phyloP scores from a whole-genome alignment of 1,140 invertebrate genomes.

The Meloidogyne floridensis region DNA sequence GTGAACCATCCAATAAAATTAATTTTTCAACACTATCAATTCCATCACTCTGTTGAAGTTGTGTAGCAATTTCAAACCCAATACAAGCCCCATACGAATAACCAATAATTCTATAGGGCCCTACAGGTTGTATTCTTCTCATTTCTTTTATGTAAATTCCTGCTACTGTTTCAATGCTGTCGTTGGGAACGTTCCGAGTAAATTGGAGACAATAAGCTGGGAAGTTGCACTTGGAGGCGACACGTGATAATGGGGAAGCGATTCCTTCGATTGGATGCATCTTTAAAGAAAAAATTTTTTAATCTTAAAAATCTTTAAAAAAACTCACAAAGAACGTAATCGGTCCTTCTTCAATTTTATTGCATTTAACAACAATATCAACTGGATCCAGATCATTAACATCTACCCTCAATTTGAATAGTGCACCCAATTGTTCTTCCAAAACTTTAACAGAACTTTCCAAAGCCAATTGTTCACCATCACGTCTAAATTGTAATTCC shows the following conservation, averaged over 20 bases:
- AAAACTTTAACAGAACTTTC: constrained; percentile 59
- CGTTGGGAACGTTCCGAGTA: constrained; percentile 75
- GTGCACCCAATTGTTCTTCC: constrained; percentile 63
- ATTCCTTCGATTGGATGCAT: constrained; percentile 87
- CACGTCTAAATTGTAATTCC: constrained; percentile 64
- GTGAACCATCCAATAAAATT: constrained; percentile 83
- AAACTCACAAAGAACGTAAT: constrained; percentile 75
- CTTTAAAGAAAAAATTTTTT: background rate
- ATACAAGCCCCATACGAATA: constrained; percentile 91
- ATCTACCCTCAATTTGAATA: constrained; percentile 66
- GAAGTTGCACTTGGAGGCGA: constrained; percentile 75
- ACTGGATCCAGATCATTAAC: constrained; percentile 69
- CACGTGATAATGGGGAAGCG: constrained; percentile 73
- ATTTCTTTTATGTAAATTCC: constrained; percentile 76
- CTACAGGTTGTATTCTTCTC: constrained; percentile 76
- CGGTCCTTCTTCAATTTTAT: constrained; percentile 65
- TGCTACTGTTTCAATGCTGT: constrained; percentile 77
- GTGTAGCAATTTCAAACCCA: constrained; percentile 86
- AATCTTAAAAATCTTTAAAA: background rate
- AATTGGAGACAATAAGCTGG: constrained; percentile 89
- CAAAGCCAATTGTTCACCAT: constrained; percentile 48
- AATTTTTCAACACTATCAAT: constrained; percentile 71
- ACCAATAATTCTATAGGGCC: constrained; percentile 83
- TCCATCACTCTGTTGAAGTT: constrained; percentile 75
- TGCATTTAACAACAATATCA: constrained; percentile 68